A percentile compares a stretch with the other conserved stretches of the same genome.
These are phyloP conservation scores for Gallinago jamesoni DNA, from an alignment of 2,113 vertebrate species.

Conservation along the genomic window DNA sequence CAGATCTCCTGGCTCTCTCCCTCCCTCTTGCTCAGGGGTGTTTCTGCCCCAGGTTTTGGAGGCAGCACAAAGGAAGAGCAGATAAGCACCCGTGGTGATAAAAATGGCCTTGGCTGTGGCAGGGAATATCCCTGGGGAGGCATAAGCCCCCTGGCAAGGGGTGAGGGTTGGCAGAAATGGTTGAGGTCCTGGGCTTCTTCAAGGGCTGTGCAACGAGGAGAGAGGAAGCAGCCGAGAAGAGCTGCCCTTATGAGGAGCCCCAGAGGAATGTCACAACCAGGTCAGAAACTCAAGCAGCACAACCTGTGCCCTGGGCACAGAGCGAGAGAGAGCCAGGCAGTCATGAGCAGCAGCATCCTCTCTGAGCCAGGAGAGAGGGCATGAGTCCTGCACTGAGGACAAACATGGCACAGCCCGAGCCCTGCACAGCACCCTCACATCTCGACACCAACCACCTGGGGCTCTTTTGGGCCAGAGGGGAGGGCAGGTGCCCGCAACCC, in stretches of 20 bases:
- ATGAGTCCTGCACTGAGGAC: not conserved
- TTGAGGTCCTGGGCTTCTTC: not conserved
- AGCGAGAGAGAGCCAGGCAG: fast-evolving
- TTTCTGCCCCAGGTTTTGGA: not conserved
- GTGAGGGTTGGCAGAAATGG: not conserved
- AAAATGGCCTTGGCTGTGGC: not conserved
- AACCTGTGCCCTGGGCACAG: fast-evolving
- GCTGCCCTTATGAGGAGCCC: not conserved
- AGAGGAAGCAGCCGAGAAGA: not conserved
- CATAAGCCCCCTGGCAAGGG: not conserved
- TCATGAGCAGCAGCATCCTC: fast-evolving
- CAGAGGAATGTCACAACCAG: not conserved
- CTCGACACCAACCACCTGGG: fast-evolving
- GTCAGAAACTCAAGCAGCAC: not conserved
- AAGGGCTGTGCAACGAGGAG: not conserved
- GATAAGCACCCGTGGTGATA: not conserved
- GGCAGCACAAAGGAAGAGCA: not conserved
- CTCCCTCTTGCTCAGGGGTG: not conserved
- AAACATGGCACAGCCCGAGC: fast-evolving
- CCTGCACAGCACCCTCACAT: not conserved
- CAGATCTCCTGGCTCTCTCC: not conserved
- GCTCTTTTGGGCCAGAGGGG: not conserved
- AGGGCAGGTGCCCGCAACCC: not conserved
- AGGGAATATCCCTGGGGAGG: not conserved
- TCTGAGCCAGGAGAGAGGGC: not conserved